A percentile compares a stretch with the other conserved stretches of the same genome.
Conservation (phyloP, 92 coral and sea anemone genomes). For the Umimayanthus chanpuru region DNA sequence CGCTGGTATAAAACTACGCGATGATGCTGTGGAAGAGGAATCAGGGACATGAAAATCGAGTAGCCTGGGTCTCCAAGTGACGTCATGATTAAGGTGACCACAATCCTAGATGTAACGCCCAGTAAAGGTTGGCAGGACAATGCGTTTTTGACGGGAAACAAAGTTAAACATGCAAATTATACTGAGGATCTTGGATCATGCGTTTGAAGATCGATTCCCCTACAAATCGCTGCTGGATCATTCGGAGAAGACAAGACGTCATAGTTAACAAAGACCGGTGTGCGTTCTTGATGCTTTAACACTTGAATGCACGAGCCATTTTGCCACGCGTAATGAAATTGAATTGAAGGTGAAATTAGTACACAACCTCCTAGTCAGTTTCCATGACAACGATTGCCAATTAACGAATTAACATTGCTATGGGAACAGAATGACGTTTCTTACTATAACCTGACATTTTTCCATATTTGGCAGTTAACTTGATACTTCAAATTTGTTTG, state of each 20-base stretch:
- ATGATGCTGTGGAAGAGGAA: background rate
- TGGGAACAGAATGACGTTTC: no score
- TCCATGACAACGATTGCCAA: no score
- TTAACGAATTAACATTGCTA: no score
- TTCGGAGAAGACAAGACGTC: background rate
- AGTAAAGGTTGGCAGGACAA: background rate
- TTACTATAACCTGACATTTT: no score
- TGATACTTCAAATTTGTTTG: no score
- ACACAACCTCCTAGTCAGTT: no score
- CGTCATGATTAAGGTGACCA: background rate
- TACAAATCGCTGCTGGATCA: background rate
- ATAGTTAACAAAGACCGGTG: background rate
- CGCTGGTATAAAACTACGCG: conserved; percentile 35
- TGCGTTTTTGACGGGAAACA: background rate
- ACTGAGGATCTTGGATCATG: no score
- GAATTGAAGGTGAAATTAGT: no score
- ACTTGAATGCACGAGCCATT: no score
- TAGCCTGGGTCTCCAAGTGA: background rate
- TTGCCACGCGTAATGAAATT: no score
- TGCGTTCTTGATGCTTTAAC: background rate
- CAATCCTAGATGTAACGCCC: background rate
- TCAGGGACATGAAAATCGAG: background rate
- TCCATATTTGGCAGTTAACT: no score
- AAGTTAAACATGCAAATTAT: background rate
- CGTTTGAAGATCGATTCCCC: no score